Evolutionary conservation across 2,113 vertebrate genomes (phyloP).

Genomic region (Triplophysa dalaica): DNA sequence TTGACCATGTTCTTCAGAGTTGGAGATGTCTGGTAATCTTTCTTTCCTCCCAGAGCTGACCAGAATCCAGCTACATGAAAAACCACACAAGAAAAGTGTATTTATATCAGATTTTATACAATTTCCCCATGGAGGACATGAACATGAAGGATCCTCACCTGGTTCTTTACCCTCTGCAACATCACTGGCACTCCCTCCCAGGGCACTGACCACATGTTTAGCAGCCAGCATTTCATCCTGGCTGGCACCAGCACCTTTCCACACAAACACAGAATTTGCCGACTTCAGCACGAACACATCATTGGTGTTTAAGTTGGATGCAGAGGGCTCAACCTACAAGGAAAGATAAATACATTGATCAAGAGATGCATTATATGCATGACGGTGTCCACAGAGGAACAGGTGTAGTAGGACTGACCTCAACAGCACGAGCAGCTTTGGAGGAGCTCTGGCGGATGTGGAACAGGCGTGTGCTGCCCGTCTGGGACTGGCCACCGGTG

Average conservation of each 20-base stretch:
- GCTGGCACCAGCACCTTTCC: constrained; percentile 70
- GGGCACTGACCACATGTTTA: constrained; percentile 62
- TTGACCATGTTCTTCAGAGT: constrained; percentile 56
- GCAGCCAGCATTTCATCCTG: constrained; percentile 65
- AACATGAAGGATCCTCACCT: constrained; percentile 56
- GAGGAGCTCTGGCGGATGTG: constrained; percentile 71
- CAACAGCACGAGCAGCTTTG: constrained; percentile 69
- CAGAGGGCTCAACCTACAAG: constrained; percentile 66
- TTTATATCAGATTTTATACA: background rate
- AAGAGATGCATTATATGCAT: background rate
- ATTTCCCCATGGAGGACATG: background rate
- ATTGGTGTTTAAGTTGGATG: constrained; percentile 73
- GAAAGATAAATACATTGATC: background rate
- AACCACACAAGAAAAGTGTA: background rate
- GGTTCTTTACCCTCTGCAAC: constrained; percentile 70
- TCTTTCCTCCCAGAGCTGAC: constrained; percentile 72
- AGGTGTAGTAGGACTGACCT: constrained; percentile 61
- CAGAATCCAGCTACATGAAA: constrained; percentile 69
- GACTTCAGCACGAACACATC: constrained; percentile 76
- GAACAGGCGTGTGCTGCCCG: constrained; percentile 66
- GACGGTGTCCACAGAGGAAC: background rate
- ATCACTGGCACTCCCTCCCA: constrained; percentile 61
- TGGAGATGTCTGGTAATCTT: constrained; percentile 71
- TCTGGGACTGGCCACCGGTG: constrained; percentile 55
- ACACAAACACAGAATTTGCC: constrained; percentile 55